Evolutionary conservation across 2,113 vertebrate species (phyloP).

Genomic region (Anser cygnoides): DNA sequence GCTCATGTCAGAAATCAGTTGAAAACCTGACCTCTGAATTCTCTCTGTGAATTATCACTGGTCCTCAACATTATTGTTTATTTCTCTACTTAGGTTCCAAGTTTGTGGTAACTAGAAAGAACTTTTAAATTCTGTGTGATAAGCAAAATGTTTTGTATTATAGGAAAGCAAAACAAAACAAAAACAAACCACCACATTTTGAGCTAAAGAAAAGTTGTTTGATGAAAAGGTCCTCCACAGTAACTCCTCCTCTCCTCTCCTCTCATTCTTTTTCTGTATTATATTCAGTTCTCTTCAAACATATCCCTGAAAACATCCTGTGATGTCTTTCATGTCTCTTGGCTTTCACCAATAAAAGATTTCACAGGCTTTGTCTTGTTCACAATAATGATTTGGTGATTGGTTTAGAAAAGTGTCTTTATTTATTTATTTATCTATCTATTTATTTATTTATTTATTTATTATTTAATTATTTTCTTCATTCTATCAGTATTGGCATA

Average conservation of each 20-base stretch:
- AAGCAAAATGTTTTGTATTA: background rate
- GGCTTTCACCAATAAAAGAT: background rate
- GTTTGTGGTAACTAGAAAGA: background rate
- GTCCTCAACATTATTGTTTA: background rate
- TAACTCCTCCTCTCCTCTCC: too few relatives aligned
- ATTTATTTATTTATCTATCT: background rate
- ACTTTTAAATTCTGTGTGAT: too few relatives aligned
- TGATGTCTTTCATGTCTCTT: background rate
- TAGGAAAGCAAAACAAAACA: background rate
- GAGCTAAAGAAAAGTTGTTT: background rate
- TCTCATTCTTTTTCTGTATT: too few relatives aligned
- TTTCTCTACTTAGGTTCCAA: background rate
- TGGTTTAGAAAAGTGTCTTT: background rate
- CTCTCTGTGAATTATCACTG: background rate
- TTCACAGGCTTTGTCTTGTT: background rate
- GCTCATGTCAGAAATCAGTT: background rate
- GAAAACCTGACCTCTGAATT: background rate
- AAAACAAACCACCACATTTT: background rate
- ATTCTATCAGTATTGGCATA: background rate
- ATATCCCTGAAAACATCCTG: background rate
- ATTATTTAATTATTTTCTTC: fast-evolving
- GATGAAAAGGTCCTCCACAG: background rate
- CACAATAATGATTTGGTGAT: background rate
- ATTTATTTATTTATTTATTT: background rate
- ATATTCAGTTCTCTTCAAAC: background rate